phyloP scores from a whole-genome alignment of 2,113 vertebrate species.

The Xenopus tropicalis region DNA sequence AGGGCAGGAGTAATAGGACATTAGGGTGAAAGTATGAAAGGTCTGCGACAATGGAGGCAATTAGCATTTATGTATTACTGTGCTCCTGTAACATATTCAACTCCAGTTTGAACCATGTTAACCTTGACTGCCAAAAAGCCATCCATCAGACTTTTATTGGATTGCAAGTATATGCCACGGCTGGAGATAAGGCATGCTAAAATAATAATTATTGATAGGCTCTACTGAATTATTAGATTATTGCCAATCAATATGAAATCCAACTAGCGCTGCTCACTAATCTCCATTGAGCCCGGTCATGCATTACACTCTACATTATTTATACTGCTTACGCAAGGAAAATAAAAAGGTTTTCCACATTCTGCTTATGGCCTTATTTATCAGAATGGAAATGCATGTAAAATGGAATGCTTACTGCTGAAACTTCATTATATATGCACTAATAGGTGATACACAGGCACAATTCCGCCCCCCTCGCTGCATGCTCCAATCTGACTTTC shows the following conservation, averaged over 20 bases:
- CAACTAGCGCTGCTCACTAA: background rate
- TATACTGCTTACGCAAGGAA: background rate
- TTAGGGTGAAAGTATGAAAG: background rate
- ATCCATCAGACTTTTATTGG: constrained; percentile 33
- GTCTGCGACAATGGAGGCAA: background rate
- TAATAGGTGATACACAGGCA: no score
- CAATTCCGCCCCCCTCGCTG: no score
- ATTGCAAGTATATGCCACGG: constrained; percentile 10
- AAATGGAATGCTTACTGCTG: background rate
- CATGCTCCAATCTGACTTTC: no score
- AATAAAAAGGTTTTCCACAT: background rate
- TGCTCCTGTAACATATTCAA: constrained; percentile 1
- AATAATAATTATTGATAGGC: constrained; percentile 29
- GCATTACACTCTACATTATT: background rate
- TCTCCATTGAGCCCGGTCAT: background rate
- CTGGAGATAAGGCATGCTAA: constrained; percentile 19
- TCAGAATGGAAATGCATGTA: background rate
- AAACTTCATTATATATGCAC: no score
- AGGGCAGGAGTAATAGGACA: background rate
- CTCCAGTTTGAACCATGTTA: constrained; percentile 21
- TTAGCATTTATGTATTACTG: constrained; percentile 31
- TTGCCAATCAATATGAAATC: background rate
- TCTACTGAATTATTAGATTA: constrained; percentile 21
- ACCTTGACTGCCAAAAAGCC: constrained; percentile 16
- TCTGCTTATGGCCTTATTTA: background rate